A percentile compares a stretch with the other conserved stretches of the same genome.
Conservation (phyloP, 2,888 invertebrate genomes). For the Epicampocera succincta region DNA sequence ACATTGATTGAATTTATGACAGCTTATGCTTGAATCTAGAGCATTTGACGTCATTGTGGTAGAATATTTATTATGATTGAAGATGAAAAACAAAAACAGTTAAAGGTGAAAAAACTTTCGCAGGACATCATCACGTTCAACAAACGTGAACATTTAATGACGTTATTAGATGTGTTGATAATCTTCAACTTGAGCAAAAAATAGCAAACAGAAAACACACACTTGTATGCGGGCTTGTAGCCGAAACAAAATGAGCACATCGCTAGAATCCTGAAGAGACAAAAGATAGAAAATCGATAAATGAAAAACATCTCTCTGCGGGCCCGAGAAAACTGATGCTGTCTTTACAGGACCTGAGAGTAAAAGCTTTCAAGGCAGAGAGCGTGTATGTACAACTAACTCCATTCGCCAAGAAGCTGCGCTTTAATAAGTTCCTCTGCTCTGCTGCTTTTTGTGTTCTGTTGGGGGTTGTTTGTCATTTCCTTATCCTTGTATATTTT, state of each 20-base stretch:
- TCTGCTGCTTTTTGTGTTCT: not conserved
- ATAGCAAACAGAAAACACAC: not conserved
- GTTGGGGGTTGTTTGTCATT: not conserved
- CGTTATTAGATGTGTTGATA: slow-evolving; percentile 52
- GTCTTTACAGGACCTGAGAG: slow-evolving; percentile 26
- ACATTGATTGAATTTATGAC: slow-evolving; percentile 14
- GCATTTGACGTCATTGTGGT: slow-evolving; percentile 60
- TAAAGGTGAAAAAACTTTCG: slow-evolving; percentile 27
- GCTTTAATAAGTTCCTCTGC: not conserved
- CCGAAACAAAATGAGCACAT: slow-evolving; percentile 53
- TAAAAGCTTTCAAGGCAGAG: not conserved
- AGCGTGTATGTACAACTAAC: not conserved
- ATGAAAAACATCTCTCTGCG: slow-evolving; percentile 1
- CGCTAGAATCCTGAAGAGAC: slow-evolving; percentile 9
- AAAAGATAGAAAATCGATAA: slow-evolving; percentile 57
- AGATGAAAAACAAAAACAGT: not conserved
- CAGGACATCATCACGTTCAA: slow-evolving; percentile 55
- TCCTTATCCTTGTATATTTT: slow-evolving; percentile 17
- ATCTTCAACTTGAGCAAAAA: not conserved
- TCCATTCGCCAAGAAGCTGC: slow-evolving; percentile 15
- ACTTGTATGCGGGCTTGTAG: not conserved
- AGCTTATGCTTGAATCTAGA: not conserved
- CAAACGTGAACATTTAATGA: slow-evolving; percentile 59
- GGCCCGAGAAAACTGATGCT: slow-evolving; percentile 32
- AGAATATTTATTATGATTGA: not conserved